Evolutionary conservation across 2,113 vertebrate genomes (phyloP), one percentile per base, ranked within the genome.

Genomic region (Ciconia boyciana): DNA sequence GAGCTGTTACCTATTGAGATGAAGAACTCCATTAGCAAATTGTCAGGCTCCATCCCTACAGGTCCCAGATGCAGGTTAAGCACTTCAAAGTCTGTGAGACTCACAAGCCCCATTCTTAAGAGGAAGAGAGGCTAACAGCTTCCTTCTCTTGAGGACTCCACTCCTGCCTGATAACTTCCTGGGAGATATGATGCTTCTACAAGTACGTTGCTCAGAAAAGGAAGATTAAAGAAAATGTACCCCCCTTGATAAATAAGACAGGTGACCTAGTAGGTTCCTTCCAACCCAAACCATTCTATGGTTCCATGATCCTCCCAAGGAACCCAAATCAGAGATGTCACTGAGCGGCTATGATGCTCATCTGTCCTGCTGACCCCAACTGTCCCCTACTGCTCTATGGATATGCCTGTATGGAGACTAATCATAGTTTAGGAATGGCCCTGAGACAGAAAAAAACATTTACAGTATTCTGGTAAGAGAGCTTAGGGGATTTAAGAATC

Each of bases 281-380:
- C 64, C 13, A 13, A 70, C 54, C 8, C 44, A 60, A 57, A 61
- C 13, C 18, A 29, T 12, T 46, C 52, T 52, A 2, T 32, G 15
- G 36, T 68, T 77, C 10, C 36, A 6, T 13, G 28, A 31, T 57
- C 5, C 17, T 64, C 21, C 7, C n/a, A 64, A 39, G 9, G 52
- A 72, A 34, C 11, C 12, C 70, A 51, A 31, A 64, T 34, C 65
- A 60, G 57, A 64, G 32, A 7, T 22, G 11, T 41, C 60, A 20
- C 13, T 46, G 69, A 74, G 6, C 0, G 13, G 2, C 8, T 24
- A 32, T 7, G 1, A 41, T 39, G 17, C 5, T 28, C 28, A 13
- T 14, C 31, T 64, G 43, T 28, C 5, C 51, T 61, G 65, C 49
- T 88, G 58, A 32, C 19, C 43, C 25, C 62, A 64, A 3, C 26